Percentiles rank a stretch among this genome's conserved stretches.
Evolutionary conservation across 2,113 vertebrate genomes (phyloP).

Genomic region (Microtus ochrogaster): DNA sequence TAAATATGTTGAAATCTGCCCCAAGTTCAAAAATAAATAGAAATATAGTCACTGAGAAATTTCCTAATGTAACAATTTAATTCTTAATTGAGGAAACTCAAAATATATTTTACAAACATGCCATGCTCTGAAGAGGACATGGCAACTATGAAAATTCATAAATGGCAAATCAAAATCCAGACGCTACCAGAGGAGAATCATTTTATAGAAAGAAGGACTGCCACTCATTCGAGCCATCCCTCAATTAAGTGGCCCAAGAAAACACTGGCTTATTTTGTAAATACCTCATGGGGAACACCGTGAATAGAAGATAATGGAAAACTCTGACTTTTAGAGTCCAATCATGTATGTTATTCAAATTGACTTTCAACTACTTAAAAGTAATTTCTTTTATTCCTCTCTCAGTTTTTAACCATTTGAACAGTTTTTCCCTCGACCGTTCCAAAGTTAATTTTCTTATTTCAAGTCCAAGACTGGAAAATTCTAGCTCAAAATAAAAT

Average conservation of each 20-base stretch:
- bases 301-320: slow-evolving; percentile 75
- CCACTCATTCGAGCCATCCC: slow-evolving; percentile 44
- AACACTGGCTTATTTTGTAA: slow-evolving; percentile 74
- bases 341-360: slow-evolving; percentile 67
- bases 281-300: slow-evolving; percentile 45
- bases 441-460: slow-evolving; percentile 76
- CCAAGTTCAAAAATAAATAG: slow-evolving; percentile 9
- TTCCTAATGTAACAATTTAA: not conserved
- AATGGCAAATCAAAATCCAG: slow-evolving; percentile 53
- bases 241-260: slow-evolving; percentile 60
- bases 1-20: not conserved
- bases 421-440: slow-evolving; percentile 77
- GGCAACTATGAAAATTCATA: not conserved
- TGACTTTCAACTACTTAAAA: slow-evolving; percentile 68
- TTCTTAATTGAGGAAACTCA: not conserved
- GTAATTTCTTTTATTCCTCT: slow-evolving; percentile 62
- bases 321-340: slow-evolving; percentile 78
- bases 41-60: not conserved
- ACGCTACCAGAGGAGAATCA: not conserved
- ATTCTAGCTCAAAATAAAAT: slow-evolving; percentile 66
- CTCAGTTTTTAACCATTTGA: slow-evolving; percentile 76
- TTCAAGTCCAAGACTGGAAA: slow-evolving; percentile 73
- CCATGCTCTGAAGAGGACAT: not conserved
- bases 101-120: not conserved
- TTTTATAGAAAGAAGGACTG: slow-evolving; percentile 24